These are phyloP conservation scores for Fratercula arctica DNA, from an alignment of 2,797 vertebrate genomes.

Conservation along the genomic window DNA sequence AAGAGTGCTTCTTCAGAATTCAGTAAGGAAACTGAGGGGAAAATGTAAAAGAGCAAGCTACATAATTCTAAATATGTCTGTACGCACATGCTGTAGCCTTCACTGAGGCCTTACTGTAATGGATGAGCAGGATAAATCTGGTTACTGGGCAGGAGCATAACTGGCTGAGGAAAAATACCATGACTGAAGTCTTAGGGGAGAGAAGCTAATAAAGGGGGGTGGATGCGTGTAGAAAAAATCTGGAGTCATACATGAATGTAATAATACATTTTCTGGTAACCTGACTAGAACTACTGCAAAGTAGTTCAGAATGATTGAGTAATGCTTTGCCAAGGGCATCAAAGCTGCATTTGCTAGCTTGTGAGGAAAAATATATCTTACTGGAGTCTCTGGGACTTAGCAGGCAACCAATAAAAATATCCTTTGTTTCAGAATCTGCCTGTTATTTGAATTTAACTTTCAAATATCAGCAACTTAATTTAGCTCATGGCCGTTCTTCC, in stretches of 20 bases:
- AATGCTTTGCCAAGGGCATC: not conserved
- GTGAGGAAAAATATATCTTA: not conserved
- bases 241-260: not conserved
- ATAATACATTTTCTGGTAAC: not conserved
- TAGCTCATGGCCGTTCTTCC: not conserved
- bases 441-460: not conserved
- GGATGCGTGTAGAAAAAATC: accelerated
- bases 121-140: not conserved
- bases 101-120: not conserved
- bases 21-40: not conserved
- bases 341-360: not conserved
- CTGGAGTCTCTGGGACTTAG: not conserved
- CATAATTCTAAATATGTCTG: not conserved
- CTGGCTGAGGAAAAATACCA: not conserved
- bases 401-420: not conserved
- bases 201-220: not conserved
- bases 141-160: not conserved
- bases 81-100: not conserved
- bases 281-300: not conserved
- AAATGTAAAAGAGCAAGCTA: not conserved
- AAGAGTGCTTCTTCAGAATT: not conserved
- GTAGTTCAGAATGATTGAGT: not conserved
- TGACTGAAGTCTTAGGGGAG: not conserved
- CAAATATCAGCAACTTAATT: not conserved
- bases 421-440: not conserved